phyloP scores from a whole-genome alignment of 2,113 vertebrate genomes.

The Lophotis ruficrista region DNA sequence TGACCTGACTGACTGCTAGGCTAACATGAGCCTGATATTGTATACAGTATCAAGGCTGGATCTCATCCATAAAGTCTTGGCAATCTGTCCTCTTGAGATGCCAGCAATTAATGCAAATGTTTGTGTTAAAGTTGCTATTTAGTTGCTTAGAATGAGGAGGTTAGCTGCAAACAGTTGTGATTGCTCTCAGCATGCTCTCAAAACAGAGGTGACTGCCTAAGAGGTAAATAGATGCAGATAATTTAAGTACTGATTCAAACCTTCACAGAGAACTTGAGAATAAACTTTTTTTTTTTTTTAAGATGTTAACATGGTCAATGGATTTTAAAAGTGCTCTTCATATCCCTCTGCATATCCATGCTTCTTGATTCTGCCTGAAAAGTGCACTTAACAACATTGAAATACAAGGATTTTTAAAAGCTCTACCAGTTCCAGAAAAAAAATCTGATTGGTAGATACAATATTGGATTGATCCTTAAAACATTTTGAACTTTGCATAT shows the following conservation, averaged over 20 bases:
- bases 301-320: background rate
- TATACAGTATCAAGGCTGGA: background rate
- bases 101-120: constrained; percentile 22
- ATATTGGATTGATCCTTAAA: background rate
- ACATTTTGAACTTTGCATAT: background rate
- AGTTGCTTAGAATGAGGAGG: background rate
- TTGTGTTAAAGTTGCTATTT: background rate
- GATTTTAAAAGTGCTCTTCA: background rate
- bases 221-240: background rate
- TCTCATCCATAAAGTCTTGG: background rate
- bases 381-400: background rate
- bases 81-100: background rate
- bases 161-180: background rate
- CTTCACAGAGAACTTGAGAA: background rate
- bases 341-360: background rate
- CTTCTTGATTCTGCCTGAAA: background rate
- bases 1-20: background rate
- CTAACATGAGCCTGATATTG: background rate
- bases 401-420: background rate
- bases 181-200: background rate
- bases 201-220: background rate
- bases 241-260: background rate
- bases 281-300: background rate
- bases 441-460: background rate
- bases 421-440: background rate